Base-by-base conservation (phyloP, 2,888 invertebrate genomes). In the Drosophila fungiperda region DNA sequence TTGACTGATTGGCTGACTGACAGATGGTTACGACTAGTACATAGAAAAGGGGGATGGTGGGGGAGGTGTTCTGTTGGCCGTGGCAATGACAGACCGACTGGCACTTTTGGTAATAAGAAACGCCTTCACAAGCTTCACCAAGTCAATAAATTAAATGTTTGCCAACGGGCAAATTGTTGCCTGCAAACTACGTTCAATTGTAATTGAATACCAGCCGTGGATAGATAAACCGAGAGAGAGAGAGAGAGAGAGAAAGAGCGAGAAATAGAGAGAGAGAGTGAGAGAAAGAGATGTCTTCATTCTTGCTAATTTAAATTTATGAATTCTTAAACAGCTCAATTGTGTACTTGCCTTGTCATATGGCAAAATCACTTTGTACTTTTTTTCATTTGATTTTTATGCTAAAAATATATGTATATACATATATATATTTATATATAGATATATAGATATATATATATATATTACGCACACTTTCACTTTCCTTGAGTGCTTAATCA, bases 401-500 rank as follows among this genome's bases (percentile, higher is more conserved):
- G 62, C 50, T 36, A 29, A 26, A 59, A 36, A 58, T 23, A 23
- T 45, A 45, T 15, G 8, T 0, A 20, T 15, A 20, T 15, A 20
- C n/a, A n/a, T 9, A 9, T 20, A 20, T 2, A 45, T 42, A 45
- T n/a, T n/a, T n/a, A 11, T 0, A 5, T 40, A 40, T 12, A 6
- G 3, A 12, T 3, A 7, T 3, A n/a, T 36, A 9, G 6, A 6
- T 6, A 12, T 3, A 7, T 3, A n/a, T 36, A 9, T 11, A 20
- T 2, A 32, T 68, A 75, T 82, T 87, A 73, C 81, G 81, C 87
- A 79, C 86, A 87, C 82, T 86, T 82, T 87, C 83, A 86, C 81
- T 88, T 88, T 86, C 78, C 88, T 88, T 87, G 86, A 88, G 88
- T 86, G 84, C 88, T 87, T 87, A 87, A 87, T 87, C 87, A 87